phyloP scores from a whole-genome alignment of 2,797 vertebrate genomes.

The Melanogrammus aeglefinus region DNA sequence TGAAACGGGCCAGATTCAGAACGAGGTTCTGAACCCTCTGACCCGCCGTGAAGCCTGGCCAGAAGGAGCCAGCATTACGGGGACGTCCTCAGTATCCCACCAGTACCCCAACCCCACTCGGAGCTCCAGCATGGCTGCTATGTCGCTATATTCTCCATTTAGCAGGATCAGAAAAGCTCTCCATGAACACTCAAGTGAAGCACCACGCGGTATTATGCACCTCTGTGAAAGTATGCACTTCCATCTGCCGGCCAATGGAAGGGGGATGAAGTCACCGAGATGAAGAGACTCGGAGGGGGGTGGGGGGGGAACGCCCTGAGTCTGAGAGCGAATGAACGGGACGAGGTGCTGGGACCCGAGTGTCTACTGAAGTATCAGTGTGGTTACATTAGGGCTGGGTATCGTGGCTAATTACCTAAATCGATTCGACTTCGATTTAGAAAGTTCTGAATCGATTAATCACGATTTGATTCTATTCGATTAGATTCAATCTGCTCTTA shows the following conservation, averaged over 20 bases:
- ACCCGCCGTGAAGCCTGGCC: conserved; percentile 6
- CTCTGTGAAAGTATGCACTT: neutral
- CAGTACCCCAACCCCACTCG: too few species aligned
- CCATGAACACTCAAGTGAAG: neutral
- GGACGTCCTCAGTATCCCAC: too few species aligned
- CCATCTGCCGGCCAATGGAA: neutral
- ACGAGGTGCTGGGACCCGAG: neutral
- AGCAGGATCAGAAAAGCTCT: too few species aligned
- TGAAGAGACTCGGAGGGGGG: neutral
- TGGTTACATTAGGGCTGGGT: too few species aligned
- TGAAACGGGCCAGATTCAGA: conserved; percentile 29
- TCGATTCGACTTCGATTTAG: too few species aligned
- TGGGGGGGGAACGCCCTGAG: neutral
- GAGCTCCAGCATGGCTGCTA: neutral
- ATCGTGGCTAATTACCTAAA: too few species aligned
- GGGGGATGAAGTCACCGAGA: neutral
- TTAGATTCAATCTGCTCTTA: too few species aligned
- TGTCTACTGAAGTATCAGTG: neutral
- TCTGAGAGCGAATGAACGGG: neutral
- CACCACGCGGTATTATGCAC: neutral
- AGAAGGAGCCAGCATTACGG: neutral
- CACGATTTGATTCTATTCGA: too few species aligned
- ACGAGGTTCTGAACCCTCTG: conserved; percentile 45
- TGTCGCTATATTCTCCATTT: neutral
- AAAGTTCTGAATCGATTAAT: too few species aligned